Base-by-base conservation (phyloP, 2,888 invertebrate genomes). In the Pediacus dermestoides region DNA sequence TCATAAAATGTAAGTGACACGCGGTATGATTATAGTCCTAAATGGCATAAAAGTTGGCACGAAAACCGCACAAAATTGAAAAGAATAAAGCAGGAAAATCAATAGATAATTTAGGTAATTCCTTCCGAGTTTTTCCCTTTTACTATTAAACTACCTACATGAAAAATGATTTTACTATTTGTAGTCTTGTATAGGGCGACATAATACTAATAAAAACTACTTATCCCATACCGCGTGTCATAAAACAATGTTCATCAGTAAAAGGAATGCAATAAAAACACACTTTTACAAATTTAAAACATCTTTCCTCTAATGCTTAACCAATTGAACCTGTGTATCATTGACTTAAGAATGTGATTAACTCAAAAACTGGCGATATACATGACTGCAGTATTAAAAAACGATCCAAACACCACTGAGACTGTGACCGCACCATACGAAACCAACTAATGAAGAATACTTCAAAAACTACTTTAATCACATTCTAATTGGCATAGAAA, bases 381-480 rank as follows among this genome's bases (percentile, higher is more conserved):
- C 55, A 50, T 43, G 55, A 52, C 54, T 53, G 37, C 37, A 44
- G 39, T 40, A 33, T 39, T 38, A 35, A 37, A 32, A 48, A 48
- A 50, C 48, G 43, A 45, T 42, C 33, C 28, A 27, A 22, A 16
- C 32, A 34, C 35, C 42, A 37, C 48, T 55, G 38, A 63, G 64
- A 64, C 58, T 61, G 64, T 64, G 64, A 58, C 35, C 48, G 39
- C 46, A 30, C 42, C 39, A 43, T 30, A 42, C 52, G 43, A 41
- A 46, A 38, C 42, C 45, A 50, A 50, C 53, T 57, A 57, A 55
- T 51, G 57, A 58, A 53, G 48, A 53, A 52, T 52, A 56, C 60
- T 56, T 53, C 55, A 50, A 10, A 28, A 60, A 61, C 58, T 60
- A 61, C 55, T 60, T 62, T 61, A 63, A 63, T 63, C 66, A 63